phyloP scores from a whole-genome alignment of 2,888 invertebrate genomes.

The Schizaphis graminum region DNA sequence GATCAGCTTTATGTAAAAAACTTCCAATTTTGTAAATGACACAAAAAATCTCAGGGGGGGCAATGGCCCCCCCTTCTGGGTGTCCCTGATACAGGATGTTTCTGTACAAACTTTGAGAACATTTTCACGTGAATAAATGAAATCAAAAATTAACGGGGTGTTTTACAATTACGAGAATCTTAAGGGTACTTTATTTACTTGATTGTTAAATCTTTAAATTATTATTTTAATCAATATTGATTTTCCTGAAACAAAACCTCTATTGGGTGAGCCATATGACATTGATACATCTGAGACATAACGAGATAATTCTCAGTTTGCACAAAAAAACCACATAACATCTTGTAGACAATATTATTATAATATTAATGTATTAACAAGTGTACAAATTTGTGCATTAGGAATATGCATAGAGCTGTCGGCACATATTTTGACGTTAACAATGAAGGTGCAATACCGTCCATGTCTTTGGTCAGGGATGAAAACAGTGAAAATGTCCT shows the following conservation, averaged over 20 bases:
- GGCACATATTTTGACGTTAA: slow-evolving; percentile 95
- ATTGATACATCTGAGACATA: background rate
- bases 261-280: background rate
- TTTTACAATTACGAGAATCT: background rate
- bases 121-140: background rate
- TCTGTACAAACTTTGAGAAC: background rate
- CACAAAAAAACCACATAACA: background rate
- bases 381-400: slow-evolving; percentile 72
- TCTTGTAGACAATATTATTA: background rate
- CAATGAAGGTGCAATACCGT: slow-evolving; percentile 80
- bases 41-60: no score
- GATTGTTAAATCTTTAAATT: background rate
- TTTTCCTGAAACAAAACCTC: background rate
- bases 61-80: no score
- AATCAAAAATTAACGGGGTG: background rate
- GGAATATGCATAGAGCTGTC: slow-evolving; percentile 97
- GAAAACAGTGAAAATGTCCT: slow-evolving; percentile 84
- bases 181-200: background rate
- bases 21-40: no score
- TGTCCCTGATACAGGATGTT: no score
- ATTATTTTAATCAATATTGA: background rate
- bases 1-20: no score
- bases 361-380: background rate
- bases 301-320: background rate
- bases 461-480: slow-evolving; percentile 82